phyloP scores from a whole-genome alignment of 2,113 vertebrate species.

The Platysternon megacephalum region DNA sequence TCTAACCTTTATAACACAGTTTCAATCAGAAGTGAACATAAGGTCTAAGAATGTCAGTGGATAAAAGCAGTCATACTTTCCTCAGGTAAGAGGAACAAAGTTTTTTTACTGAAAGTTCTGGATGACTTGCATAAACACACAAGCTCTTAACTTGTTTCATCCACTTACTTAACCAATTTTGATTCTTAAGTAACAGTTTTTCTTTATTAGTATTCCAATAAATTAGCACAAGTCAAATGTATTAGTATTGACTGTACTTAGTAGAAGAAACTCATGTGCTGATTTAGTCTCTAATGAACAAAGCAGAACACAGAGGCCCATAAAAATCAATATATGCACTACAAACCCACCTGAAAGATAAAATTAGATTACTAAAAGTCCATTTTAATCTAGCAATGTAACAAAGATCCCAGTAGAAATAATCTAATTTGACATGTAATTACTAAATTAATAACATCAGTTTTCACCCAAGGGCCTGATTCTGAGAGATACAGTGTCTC shows the following conservation, averaged over 20 bases:
- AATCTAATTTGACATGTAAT: not conserved
- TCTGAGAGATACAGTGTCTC: not conserved
- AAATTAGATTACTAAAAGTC: not conserved
- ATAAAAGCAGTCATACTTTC: not conserved
- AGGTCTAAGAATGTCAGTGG: not conserved
- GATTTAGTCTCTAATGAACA: constrained; percentile 13
- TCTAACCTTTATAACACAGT: not conserved
- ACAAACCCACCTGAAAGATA: constrained; percentile 3
- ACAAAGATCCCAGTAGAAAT: not conserved
- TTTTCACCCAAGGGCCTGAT: not conserved
- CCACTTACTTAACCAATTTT: not conserved
- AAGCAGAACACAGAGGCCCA: not conserved
- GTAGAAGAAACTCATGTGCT: not conserved
- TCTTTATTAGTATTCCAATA: constrained; percentile 12
- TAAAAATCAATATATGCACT: constrained; percentile 24
- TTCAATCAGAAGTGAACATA: not conserved
- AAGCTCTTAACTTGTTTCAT: not conserved
- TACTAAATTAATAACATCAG: not conserved
- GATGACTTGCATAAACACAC: not conserved
- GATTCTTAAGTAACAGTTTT: not conserved
- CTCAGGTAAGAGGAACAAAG: not conserved
- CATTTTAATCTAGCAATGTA: not conserved
- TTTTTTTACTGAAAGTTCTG: not conserved
- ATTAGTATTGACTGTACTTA: constrained; percentile 47
- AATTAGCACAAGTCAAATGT: constrained; percentile 23